Conservation (phyloP, 2,797 vertebrate species). For the Sebastolobus alascanus region DNA sequence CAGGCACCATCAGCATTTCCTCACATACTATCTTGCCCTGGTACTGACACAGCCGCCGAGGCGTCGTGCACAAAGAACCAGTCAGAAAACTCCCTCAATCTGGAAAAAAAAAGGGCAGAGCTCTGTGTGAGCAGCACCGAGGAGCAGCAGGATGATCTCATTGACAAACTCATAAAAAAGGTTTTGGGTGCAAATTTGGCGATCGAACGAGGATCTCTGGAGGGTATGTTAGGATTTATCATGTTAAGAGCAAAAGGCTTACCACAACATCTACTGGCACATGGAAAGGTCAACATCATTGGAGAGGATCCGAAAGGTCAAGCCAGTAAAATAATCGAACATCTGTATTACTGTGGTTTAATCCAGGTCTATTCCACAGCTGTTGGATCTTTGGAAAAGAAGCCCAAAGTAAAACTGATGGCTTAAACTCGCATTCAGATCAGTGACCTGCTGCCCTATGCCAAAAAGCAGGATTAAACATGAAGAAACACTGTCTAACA, state of each 20-base stretch:
- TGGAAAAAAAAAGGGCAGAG: conserved; percentile 1
- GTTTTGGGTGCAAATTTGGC: conserved; percentile 46
- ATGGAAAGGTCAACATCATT: conserved; percentile 74
- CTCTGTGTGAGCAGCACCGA: conserved; percentile 15
- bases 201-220: conserved; percentile 25
- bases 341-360: conserved; percentile 57
- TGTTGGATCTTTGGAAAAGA: conserved; percentile 32
- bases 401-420: conserved; percentile 35
- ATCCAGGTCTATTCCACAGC: conserved; percentile 49
- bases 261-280: conserved; percentile 58
- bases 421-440: conserved; percentile 31
- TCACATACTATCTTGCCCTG: conserved; percentile 60
- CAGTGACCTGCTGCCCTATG: conserved; percentile 28
- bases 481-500: conserved; percentile 41
- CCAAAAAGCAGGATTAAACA: conserved; percentile 48
- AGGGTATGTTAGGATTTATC: conserved; percentile 42
- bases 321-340: conserved; percentile 64
- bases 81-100: conserved; percentile 45
- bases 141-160: conserved; percentile 26
- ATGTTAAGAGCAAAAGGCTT: conserved; percentile 48
- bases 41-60: conserved; percentile 50
- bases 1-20: conserved; percentile 76
- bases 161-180: conserved; percentile 22
- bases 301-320: conserved; percentile 72
- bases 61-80: conserved; percentile 52